A percentile compares a stretch with the other conserved stretches of the same genome.
Conservation (phyloP, 1,140 invertebrate genomes). For the Heliconius melpomene region DNA sequence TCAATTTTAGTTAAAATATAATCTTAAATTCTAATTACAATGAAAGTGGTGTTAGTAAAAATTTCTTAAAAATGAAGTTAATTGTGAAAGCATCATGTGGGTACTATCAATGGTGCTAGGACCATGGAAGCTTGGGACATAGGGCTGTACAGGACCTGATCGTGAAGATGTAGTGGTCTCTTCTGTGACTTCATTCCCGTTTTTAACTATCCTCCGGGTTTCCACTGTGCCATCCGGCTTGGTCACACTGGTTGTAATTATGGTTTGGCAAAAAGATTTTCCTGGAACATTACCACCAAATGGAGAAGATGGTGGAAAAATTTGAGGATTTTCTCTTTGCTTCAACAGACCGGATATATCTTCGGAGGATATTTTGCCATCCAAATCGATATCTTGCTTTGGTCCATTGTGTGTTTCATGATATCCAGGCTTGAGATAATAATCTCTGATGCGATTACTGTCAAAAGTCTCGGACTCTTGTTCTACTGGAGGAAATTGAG, state of each 20-base stretch:
- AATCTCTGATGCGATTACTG: slow-evolving; percentile 62
- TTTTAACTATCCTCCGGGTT: slow-evolving; percentile 69
- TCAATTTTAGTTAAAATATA: slow-evolving; percentile 24
- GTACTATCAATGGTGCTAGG: slow-evolving; percentile 49
- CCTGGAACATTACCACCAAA: slow-evolving; percentile 60
- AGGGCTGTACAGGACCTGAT: slow-evolving; percentile 46
- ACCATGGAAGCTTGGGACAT: slow-evolving; percentile 39
- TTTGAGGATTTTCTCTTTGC: slow-evolving; percentile 52
- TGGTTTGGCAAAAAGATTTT: slow-evolving; percentile 68
- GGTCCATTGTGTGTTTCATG: slow-evolving; percentile 50
- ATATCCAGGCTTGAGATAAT: slow-evolving; percentile 72
- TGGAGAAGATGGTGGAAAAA: slow-evolving; percentile 41
- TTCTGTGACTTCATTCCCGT: slow-evolving; percentile 68
- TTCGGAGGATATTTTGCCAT: slow-evolving; percentile 70
- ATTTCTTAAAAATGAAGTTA: slow-evolving; percentile 62
- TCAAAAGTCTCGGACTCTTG: slow-evolving; percentile 47
- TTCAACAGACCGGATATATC: slow-evolving; percentile 70
- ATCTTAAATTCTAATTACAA: slow-evolving; percentile 23
- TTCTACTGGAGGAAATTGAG: slow-evolving; percentile 39
- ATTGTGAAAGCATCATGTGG: slow-evolving; percentile 57
- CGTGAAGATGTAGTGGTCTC: slow-evolving; percentile 63
- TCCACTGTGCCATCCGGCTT: slow-evolving; percentile 71
- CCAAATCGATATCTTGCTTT: slow-evolving; percentile 64
- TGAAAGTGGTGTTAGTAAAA: slow-evolving; percentile 47
- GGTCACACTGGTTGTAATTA: slow-evolving; percentile 71